Base-by-base conservation (phyloP, 2,797 vertebrate species). In the Dicrostonyx torquatus region DNA sequence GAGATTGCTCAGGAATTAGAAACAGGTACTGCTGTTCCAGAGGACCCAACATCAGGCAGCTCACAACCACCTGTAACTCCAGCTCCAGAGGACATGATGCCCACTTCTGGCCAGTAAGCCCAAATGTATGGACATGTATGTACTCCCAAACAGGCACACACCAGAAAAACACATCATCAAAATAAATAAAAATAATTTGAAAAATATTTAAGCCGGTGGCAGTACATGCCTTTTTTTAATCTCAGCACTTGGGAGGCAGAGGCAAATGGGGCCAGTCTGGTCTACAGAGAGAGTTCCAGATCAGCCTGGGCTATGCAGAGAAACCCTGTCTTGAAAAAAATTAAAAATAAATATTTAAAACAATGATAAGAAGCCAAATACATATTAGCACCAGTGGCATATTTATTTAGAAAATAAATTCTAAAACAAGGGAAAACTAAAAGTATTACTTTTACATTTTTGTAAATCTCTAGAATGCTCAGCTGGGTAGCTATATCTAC, bases 351-450 rank as follows among this genome's bases (percentile, higher is more conserved):
- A 60, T 45, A 34, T 20, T 84, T 66, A 66, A 64, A 62, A 45
- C 48, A 26, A 34, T 50, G 29, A 87, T 24, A 70, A 73, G 53
- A 75, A 93, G 1, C 17, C n/a, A 18, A 90, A 48, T 40, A 84
- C 26, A 73, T 40, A 22, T 76, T 91, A 50, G 83, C 29, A 45
- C 40, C 76, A 73, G 70, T 83, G 80, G 53, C 5, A 80, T n/a
- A 60, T 60, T 92, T 90, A 73, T 73, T 53, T 50, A 40, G 87
- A 90, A 90, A 70, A 87, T 76, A 48, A 90, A n/a, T 93, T 90
- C n/a, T 43, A 64, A 91, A 87, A 37, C 31, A 58, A 95, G 89
- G 24, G 55, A n/a, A 86, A 88, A 78, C 24, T 40, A 64, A 87
- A 80, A 73, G 31, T 43, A 15, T 37, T 22, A 73, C 1, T 77